Conservation (phyloP, 2,113 vertebrate genomes). For the Pterocles gutturalis region DNA sequence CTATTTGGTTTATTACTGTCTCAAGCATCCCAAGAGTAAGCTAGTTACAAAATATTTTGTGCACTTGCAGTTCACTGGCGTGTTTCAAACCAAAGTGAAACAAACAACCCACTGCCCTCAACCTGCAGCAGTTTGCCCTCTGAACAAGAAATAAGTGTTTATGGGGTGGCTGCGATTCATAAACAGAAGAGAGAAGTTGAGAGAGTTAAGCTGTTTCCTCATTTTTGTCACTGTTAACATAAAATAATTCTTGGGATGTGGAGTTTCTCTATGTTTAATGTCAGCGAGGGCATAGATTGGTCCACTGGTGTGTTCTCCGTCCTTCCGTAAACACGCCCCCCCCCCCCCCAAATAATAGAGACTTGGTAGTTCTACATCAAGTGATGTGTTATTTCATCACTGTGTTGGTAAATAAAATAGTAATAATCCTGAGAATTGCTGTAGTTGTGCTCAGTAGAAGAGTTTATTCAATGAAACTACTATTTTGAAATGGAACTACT, state of each 20-base stretch:
- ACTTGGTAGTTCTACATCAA: neutral
- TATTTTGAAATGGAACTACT: neutral
- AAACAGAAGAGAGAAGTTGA: neutral
- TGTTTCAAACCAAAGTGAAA: neutral
- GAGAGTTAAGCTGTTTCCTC: neutral
- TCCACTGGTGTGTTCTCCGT: neutral
- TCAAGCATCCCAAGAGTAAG: neutral
- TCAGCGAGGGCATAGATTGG: neutral
- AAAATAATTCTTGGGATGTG: fast-evolving
- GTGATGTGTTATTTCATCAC: neutral
- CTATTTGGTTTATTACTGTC: neutral
- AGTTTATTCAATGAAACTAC: neutral
- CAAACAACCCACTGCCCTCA: neutral
- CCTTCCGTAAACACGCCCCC: neutral
- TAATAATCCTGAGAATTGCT: neutral
- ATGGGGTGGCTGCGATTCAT: neutral
- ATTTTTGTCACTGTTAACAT: neutral
- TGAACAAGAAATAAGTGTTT: neutral
- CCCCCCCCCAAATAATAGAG: neutral
- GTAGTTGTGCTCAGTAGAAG: neutral
- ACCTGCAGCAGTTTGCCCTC: neutral
- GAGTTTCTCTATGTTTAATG: neutral
- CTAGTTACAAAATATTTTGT: neutral
- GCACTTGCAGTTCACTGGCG: neutral
- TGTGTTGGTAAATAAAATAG: neutral